phyloP scores from a whole-genome alignment of 1,140 invertebrate genomes.

The Physella acuta region DNA sequence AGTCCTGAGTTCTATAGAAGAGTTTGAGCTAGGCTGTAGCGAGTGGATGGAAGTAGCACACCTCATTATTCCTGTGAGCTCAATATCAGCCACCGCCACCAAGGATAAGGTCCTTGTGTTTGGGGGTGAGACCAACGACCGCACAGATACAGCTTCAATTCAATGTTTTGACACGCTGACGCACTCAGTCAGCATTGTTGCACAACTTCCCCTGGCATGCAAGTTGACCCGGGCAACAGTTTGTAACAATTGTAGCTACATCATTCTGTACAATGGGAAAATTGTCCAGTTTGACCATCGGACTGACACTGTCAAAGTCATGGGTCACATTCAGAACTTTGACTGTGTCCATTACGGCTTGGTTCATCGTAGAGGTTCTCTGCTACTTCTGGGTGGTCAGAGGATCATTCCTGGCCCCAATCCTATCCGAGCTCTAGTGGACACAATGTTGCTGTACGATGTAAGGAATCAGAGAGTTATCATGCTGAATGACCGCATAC shows the following conservation, averaged over 20 bases:
- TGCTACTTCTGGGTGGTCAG: conserved; percentile 46
- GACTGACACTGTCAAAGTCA: conserved; percentile 23
- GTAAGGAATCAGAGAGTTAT: conserved; percentile 38
- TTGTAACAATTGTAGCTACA: conserved; percentile 40
- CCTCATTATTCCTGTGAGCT: conserved; percentile 44
- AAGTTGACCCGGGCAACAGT: conserved; percentile 46
- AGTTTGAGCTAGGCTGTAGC: conserved; percentile 44
- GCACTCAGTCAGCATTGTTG: conserved; percentile 36
- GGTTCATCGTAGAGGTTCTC: conserved; percentile 43
- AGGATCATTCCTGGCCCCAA: conserved; percentile 33
- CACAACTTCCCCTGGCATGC: conserved; percentile 43
- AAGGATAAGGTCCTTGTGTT: conserved; percentile 47
- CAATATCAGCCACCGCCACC: conserved; percentile 44
- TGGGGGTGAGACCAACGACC: conserved; percentile 50
- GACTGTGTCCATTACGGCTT: conserved; percentile 50
- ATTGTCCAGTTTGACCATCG: conserved; percentile 36
- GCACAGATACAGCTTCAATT: conserved; percentile 42
- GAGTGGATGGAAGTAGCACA: conserved; percentile 42
- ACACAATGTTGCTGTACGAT: conserved; percentile 46
- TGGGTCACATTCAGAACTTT: conserved; percentile 45
- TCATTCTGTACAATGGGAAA: conserved; percentile 49
- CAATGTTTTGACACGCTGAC: conserved; percentile 50
- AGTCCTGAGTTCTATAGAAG: conserved; percentile 45
- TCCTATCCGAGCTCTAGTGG: conserved; percentile 36
- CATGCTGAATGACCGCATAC: conserved; percentile 41